Evolutionary conservation across 2,797 vertebrate genomes (phyloP).

Genomic region (Chloroceryle amazona): DNA sequence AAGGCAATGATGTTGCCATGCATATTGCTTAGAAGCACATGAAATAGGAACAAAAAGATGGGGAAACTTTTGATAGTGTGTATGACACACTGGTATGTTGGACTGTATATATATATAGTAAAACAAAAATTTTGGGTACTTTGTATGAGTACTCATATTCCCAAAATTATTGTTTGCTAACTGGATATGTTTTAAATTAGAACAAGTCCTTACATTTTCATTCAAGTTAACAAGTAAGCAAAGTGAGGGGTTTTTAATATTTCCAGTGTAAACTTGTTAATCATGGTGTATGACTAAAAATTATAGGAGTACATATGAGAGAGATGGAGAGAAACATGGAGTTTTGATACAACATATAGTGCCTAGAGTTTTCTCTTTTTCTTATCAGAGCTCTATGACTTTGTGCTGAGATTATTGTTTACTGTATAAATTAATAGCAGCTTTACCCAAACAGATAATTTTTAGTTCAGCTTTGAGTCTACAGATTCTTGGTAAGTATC

Average conservation of each 20-base stretch:
- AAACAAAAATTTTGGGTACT: not conserved
- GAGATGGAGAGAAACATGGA: not conserved
- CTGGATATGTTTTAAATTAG: not conserved
- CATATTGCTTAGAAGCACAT: not conserved
- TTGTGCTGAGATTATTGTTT: not conserved
- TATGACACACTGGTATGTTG: too few species aligned
- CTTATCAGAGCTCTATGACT: not conserved
- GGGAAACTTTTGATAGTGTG: not conserved
- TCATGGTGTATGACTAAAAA: not conserved
- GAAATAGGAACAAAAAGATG: not conserved
- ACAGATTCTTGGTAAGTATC: not conserved
- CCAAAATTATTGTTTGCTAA: not conserved
- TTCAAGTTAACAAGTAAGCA: not conserved
- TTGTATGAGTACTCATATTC: not conserved
- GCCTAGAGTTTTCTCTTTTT: not conserved
- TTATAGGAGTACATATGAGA: not conserved
- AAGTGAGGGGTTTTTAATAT: rapidly evolving
- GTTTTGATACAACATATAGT: not conserved
- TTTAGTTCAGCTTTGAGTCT: not conserved
- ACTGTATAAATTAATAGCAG: not conserved
- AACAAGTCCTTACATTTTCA: not conserved
- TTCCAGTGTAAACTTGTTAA: not conserved
- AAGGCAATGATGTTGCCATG: not conserved
- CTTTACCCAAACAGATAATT: not conserved
- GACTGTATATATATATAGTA: not conserved